Evolutionary conservation across 2,113 vertebrate genomes (phyloP).

Genomic region (Sigmodon hispidus): DNA sequence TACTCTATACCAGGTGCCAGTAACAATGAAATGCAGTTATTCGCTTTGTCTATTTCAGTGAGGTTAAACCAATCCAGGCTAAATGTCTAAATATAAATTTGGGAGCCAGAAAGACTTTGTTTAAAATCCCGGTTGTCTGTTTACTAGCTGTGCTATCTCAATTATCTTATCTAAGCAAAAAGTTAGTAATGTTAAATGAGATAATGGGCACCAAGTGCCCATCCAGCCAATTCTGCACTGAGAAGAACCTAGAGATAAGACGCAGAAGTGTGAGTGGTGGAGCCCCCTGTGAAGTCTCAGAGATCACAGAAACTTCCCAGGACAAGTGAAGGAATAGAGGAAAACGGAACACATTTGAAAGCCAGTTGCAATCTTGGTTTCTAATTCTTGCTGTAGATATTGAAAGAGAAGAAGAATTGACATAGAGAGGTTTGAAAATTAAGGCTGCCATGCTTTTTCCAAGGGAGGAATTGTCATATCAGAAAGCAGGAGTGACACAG

Average conservation of each 20-base stretch:
- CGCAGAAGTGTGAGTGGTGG: neutral
- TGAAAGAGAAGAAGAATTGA: neutral
- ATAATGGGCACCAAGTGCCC: neutral
- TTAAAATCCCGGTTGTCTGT: conserved; percentile 44
- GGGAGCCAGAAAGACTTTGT: neutral
- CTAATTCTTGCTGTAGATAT: neutral
- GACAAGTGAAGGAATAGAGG: neutral
- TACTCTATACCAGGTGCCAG: neutral
- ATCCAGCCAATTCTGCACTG: neutral
- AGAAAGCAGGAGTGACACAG: neutral
- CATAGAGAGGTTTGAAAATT: neutral
- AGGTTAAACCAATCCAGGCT: neutral
- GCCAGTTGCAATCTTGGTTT: neutral
- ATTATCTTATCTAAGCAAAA: neutral
- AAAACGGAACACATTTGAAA: neutral
- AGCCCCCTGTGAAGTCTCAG: neutral
- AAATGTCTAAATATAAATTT: conserved; percentile 20
- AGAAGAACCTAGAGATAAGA: neutral
- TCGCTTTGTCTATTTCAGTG: neutral
- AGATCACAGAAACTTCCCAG: neutral
- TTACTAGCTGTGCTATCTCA: neutral
- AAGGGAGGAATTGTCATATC: neutral
- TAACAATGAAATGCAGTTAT: neutral
- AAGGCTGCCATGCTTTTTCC: neutral
- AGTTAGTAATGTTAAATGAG: neutral